phyloP scores from a whole-genome alignment of 2,797 vertebrate genomes.

The Tragopan temminckii region DNA sequence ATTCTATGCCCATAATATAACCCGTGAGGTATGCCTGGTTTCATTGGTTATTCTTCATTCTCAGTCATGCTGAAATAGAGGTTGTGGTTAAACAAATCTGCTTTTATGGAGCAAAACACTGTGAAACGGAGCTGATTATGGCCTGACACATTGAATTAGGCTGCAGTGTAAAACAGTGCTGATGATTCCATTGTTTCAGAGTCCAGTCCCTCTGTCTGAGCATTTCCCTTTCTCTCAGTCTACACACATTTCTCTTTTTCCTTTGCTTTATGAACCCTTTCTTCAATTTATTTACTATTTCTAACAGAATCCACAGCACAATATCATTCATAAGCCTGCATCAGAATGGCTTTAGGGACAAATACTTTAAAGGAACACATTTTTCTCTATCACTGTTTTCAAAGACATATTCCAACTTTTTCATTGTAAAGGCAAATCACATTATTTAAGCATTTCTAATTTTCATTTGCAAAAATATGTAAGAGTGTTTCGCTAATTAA shows the following conservation, averaged over 20 bases:
- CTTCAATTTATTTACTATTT: neutral
- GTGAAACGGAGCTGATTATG: slow-evolving; percentile 97
- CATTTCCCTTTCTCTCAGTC: neutral
- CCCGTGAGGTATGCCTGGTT: slow-evolving; percentile 80
- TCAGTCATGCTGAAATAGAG: slow-evolving; percentile 89
- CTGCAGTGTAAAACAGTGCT: slow-evolving; percentile 42
- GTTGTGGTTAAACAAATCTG: slow-evolving; percentile 93
- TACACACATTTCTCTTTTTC: neutral
- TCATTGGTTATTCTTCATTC: slow-evolving; percentile 81
- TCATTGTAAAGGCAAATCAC: neutral
- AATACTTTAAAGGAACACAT: neutral
- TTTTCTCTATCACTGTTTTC: neutral
- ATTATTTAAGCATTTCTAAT: neutral
- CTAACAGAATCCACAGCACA: neutral
- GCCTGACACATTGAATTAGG: slow-evolving; percentile 90
- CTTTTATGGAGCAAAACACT: slow-evolving; percentile 85
- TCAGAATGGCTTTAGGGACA: neutral
- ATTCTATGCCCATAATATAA: slow-evolving; percentile 76
- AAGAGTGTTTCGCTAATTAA: neutral
- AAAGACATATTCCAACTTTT: neutral
- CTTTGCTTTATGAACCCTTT: neutral
- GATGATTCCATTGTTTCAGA: slow-evolving; percentile 81
- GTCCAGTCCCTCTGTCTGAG: neutral
- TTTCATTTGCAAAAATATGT: neutral
- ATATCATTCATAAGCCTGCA: neutral